Conservation (phyloP, 1,140 invertebrate genomes). For the Heliconius hewitsoni region DNA sequence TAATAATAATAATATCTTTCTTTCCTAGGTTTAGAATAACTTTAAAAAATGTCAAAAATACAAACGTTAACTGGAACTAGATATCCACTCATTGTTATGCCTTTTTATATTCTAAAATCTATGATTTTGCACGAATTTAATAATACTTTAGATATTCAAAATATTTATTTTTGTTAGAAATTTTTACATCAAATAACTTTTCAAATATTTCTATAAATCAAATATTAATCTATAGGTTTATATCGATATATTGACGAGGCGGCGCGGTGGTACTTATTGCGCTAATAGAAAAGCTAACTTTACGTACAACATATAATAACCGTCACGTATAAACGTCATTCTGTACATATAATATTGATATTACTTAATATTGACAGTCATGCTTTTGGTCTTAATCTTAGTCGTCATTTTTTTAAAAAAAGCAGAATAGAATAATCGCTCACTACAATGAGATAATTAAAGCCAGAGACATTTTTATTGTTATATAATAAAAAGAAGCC, state of each 20-base stretch:
- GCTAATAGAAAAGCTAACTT: background rate
- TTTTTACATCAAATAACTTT: background rate
- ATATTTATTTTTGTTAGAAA: background rate
- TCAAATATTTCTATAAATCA: background rate
- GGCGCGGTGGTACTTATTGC: background rate
- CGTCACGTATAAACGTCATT: background rate
- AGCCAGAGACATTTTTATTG: no score
- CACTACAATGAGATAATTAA: no score
- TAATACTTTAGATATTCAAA: background rate
- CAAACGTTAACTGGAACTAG: no score
- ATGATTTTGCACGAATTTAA: background rate
- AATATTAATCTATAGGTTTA: background rate
- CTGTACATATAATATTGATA: background rate
- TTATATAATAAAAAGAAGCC: no score
- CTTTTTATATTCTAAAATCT: no score
- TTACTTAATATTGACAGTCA: background rate
- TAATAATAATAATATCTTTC: no score
- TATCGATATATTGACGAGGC: background rate
- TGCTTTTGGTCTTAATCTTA: background rate
- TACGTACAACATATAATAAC: background rate
- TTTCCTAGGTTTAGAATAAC: no score
- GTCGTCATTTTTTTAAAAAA: background rate
- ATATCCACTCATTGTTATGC: no score
- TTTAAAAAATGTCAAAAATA: no score
- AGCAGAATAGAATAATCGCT: no score